These are phyloP conservation scores for Tokudaia muenninki DNA, from an alignment of 2,797 vertebrate genomes.

Conservation along the genomic window DNA sequence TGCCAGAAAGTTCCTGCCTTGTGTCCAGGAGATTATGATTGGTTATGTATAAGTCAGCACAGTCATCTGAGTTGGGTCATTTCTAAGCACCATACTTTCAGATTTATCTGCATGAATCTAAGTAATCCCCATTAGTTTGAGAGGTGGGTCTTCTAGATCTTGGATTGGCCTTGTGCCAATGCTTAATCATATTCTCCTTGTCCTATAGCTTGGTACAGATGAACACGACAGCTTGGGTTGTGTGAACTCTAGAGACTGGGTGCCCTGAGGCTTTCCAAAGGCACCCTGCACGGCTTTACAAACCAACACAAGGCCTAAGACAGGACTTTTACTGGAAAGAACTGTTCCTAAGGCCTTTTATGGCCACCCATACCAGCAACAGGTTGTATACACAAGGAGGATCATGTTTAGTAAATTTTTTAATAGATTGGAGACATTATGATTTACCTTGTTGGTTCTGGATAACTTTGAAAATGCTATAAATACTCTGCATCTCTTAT, in stretches of 20 bases:
- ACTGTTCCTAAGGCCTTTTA: background rate
- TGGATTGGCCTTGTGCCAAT: background rate
- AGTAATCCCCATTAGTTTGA: background rate
- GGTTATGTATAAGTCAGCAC: background rate
- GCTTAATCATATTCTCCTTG: background rate
- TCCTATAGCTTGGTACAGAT: background rate
- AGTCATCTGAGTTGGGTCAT: background rate
- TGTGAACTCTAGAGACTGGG: background rate
- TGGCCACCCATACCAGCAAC: background rate
- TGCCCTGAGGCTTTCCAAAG: background rate
- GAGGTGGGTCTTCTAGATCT: background rate
- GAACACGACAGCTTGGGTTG: no score
- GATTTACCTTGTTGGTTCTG: background rate
- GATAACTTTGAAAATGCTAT: constrained; percentile 27
- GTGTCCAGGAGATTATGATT: background rate
- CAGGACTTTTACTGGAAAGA: background rate
- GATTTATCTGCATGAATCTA: background rate
- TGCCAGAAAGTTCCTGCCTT: background rate
- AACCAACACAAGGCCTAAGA: background rate
- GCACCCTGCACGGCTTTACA: no score
- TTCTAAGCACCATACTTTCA: background rate
- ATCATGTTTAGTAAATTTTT: constrained; percentile 33
- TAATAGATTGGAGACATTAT: background rate
- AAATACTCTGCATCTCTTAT: constrained; percentile 1
- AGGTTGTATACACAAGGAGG: background rate